Conservation (phyloP, 1,140 invertebrate genomes). For the Rhizoglyphus robini region DNA sequence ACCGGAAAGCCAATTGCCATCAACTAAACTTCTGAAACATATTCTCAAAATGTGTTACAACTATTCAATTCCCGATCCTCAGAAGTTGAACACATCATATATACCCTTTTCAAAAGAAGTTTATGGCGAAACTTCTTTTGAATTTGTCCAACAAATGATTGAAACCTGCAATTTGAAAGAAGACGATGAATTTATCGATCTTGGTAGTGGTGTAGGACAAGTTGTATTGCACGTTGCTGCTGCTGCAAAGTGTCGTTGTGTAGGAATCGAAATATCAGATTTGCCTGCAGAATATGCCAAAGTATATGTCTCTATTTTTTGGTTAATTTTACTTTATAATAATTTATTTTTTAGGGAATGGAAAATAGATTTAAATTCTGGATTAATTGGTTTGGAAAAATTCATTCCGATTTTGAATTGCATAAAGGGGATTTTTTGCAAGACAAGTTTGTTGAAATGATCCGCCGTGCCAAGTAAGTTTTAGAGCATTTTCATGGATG, state of each 20-base stretch:
- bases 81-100: constrained; percentile 83
- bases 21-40: constrained; percentile 70
- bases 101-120: constrained; percentile 97
- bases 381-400: constrained; percentile 95
- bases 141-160: constrained; percentile 91
- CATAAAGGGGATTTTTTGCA: constrained; percentile 86
- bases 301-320: constrained; percentile 38
- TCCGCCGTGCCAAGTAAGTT: constrained; percentile 61
- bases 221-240: constrained; percentile 96
- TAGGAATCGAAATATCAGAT: constrained; percentile 91
- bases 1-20: constrained; percentile 50
- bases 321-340: constrained; percentile 3
- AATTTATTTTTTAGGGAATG: constrained; percentile 52
- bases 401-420: constrained; percentile 72
- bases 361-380: constrained; percentile 74
- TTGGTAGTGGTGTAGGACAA: constrained; percentile 87
- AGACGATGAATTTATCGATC: constrained; percentile 89
- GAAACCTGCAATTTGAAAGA: constrained; percentile 78
- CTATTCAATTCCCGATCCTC: constrained; percentile 84
- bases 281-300: constrained; percentile 84
- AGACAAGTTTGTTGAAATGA: constrained; percentile 77
- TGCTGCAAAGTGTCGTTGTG: constrained; percentile 70
- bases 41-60: constrained; percentile 95
- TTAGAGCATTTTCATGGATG: no score
- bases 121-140: constrained; percentile 96